Base-by-base conservation (phyloP, 2,797 vertebrate species). In the Anabacerthia variegaticeps region DNA sequence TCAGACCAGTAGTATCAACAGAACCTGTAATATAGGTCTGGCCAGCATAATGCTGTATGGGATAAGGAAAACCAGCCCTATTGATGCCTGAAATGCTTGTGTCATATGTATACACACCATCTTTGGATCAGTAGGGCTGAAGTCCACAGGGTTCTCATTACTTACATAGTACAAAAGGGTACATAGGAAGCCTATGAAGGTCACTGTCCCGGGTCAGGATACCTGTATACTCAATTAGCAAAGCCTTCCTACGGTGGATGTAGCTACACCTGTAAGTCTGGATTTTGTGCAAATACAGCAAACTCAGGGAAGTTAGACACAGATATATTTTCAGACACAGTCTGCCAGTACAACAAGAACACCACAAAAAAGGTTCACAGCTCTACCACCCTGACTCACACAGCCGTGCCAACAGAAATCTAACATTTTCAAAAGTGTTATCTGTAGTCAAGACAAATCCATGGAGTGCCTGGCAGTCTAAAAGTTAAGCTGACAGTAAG, bases 381-480 rank as follows among this genome's bases (percentile, higher is more conserved):
- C 74, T 87, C 80, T 69, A n/a, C 73, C 54, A 65, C 59, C 32
- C 58, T 0, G 0, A 22, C 58, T 66, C 46, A 7, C 44, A 51
- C 63, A 54, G 59, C 75, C 55, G 87, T 0, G 1, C n/a, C 63
- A 87, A 79, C 67, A 79, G 48, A 82, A 95, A 76, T 39, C 49
- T 34, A 83, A 24, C 62, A 24, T 79, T 95, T 76, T 52, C 67
- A 37, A 17, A 92, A 94, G 83, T 21, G 37, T 71, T 71, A 44
- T 51, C 82, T 86, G 32, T 27, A 76, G 91, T 51, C 91, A 90
- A 94, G 83, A 87, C 87, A 94, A 93, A 84, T 15, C 37, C 69
- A 88, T 10, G 7, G 62, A 55, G 48, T 12, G 49, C 61, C 96
- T 93, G 59, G 56, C 92, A 92, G 76, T 48, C 76, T 30, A 67